phyloP scores from a whole-genome alignment of 2,113 vertebrate genomes.

The Mobula hypostoma region DNA sequence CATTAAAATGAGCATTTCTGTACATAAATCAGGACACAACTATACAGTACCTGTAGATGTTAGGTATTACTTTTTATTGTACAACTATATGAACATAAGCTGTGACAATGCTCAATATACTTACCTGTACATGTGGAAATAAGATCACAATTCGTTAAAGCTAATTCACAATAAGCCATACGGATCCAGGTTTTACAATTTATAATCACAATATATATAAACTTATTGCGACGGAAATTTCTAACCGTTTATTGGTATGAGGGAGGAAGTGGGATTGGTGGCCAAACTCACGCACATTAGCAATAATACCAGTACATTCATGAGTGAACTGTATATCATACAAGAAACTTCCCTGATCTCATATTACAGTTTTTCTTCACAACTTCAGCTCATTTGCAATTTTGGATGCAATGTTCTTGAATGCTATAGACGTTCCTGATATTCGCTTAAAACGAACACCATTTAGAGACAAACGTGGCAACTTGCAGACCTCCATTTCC shows the following conservation, averaged over 20 bases:
- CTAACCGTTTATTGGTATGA: constrained; percentile 58
- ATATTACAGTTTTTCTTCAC: constrained; percentile 57
- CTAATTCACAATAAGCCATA: constrained; percentile 65
- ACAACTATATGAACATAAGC: constrained; percentile 84
- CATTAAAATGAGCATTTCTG: constrained; percentile 61
- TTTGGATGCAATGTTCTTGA: constrained; percentile 98
- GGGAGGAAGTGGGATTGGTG: constrained; percentile 48
- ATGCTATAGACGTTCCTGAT: constrained; percentile 92
- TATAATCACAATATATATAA: constrained; percentile 70
- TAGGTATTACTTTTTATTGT: constrained; percentile 85
- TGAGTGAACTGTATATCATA: constrained; percentile 59
- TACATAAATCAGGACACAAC: constrained; percentile 82
- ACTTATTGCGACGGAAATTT: constrained; percentile 81
- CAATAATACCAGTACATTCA: constrained; percentile 68
- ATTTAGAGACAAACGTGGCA: constrained; percentile 86
- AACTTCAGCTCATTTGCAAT: constrained; percentile 97
- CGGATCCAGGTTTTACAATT: constrained; percentile 70
- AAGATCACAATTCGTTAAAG: constrained; percentile 60
- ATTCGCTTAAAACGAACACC: constrained; percentile 96
- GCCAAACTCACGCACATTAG: constrained; percentile 53
- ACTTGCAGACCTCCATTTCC: constrained; percentile 97
- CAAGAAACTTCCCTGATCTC: constrained; percentile 67
- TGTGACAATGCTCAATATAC: constrained; percentile 80
- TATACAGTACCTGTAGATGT: constrained; percentile 87
- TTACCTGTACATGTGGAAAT: constrained; percentile 83